Evolutionary conservation across 2,888 invertebrate genomes (phyloP), one percentile per base, ranked within the genome.

Genomic region (Pedicia rivosa): DNA sequence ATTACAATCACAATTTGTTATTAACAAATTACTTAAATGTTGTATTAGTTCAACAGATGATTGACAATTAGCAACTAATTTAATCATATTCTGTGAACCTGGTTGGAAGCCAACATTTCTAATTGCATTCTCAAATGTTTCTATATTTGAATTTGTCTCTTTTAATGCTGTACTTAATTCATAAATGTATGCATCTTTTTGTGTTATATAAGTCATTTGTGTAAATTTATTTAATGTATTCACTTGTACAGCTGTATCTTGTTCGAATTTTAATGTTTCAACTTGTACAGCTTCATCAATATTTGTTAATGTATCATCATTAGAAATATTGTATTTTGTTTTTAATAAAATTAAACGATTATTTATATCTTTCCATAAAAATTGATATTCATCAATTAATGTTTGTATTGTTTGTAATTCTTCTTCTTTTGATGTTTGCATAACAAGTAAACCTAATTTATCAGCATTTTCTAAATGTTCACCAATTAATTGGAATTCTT

Each of bases 11-110:
- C 73, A 83, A 56, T 88, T 86, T 26, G 75, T 75, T 3, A 79
- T 58, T 3, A 90, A 63, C 13, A 84, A 56, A 42, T 72, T 72
- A 39, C 79, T 79, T 30, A 90, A 65, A 64, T 87, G 87, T 52
- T 76, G 77, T 16, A 86, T 74, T 37, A 87, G 59, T 57, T 90
- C 90, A 30, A 86, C 64, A 5, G 78, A 78, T 6, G 84, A 83
- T 49, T 80, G 78, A 43, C 84, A 82, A 46, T 75, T 76, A 33
- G 80, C 77, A 30, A 84, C 71, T 36, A 78, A 63, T 58, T 78
- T 82, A 36, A 80, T 76, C 36, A 83, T 77, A 45, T 73, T 74
- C 47, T 77, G 78, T 1, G 77, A 74, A 8, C 75, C 70, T 4
- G 68, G 65, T 10, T 70, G 72, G 28, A 71, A 68, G 4, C 70